These are phyloP conservation scores for Sebastes oblongus DNA, from an alignment of 2,797 vertebrate species.

Conservation along the genomic window DNA sequence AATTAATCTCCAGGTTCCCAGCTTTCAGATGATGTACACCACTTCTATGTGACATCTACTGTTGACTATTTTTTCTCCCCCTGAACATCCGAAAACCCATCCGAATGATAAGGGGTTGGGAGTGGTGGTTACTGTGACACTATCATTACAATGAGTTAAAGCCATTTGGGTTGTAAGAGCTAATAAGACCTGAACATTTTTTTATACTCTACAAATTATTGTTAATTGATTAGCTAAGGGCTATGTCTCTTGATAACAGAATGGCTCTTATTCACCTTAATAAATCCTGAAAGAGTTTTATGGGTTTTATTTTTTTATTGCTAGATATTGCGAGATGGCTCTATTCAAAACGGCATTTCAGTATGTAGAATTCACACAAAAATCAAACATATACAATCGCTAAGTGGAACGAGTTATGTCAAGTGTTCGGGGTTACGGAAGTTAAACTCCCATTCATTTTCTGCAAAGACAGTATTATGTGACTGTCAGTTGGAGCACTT, in stretches of 20 bases:
- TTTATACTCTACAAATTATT: background rate
- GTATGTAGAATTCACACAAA: background rate
- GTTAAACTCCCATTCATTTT: background rate
- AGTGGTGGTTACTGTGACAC: background rate
- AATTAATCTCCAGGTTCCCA: no score
- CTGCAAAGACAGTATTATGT: background rate
- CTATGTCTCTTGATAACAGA: background rate
- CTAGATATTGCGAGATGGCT: background rate
- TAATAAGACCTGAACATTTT: background rate
- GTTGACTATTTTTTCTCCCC: no score
- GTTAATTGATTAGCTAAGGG: constrained; percentile 6
- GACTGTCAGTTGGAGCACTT: background rate
- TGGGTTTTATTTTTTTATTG: background rate
- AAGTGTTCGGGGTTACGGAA: background rate
- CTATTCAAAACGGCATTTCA: background rate
- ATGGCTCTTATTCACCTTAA: background rate
- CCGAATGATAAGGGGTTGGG: no score
- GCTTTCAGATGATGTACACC: no score
- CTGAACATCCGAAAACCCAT: no score
- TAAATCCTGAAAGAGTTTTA: background rate
- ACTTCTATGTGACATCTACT: no score
- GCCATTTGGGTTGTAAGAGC: constrained; percentile 2
- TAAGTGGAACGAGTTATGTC: background rate
- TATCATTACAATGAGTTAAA: constrained; percentile 3
- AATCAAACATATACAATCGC: background rate